Percentiles rank a stretch among this genome's conserved stretches.
phyloP scores from a whole-genome alignment of 2,888 invertebrate species.

The Tinea semifulvella region DNA sequence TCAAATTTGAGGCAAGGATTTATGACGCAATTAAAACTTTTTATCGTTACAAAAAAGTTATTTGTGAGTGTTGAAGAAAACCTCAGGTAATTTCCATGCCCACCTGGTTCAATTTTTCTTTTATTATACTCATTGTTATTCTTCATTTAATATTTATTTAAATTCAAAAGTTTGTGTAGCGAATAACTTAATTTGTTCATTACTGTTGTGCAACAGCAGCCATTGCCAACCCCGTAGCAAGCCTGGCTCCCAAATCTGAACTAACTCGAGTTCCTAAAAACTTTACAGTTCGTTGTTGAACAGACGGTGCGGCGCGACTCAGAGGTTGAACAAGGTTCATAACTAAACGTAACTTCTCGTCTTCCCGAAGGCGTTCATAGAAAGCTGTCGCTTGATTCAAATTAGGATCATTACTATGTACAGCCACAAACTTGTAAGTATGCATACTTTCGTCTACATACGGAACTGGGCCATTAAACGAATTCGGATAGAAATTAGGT shows the following conservation, averaged over 20 bases:
- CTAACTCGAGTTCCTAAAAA: conserved; percentile 9
- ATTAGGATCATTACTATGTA: conserved; percentile 31
- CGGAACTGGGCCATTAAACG: conserved; percentile 83
- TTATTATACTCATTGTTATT: too few species aligned
- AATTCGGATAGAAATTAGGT: conserved; percentile 95
- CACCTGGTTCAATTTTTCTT: background rate
- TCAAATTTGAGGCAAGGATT: conserved; percentile 5
- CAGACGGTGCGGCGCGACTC: conserved; percentile 16
- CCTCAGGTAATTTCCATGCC: background rate
- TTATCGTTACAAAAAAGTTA: conserved; percentile 6
- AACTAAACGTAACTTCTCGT: conserved; percentile 66
- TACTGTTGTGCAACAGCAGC: background rate
- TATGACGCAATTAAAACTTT: conserved; percentile 9
- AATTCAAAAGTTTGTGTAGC: too few species aligned
- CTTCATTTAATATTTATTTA: too few species aligned
- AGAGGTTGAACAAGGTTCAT: conserved; percentile 14
- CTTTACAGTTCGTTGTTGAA: conserved; percentile 16
- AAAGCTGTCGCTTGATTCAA: conserved; percentile 74
- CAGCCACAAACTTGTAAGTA: conserved; percentile 25
- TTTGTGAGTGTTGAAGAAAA: background rate
- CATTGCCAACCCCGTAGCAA: conserved; percentile 6
- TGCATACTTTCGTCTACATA: conserved; percentile 52
- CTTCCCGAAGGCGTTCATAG: conserved; percentile 74
- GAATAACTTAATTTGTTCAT: background rate
- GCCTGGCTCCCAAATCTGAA: conserved; percentile 8